A percentile compares a stretch with the other conserved stretches of the same genome.
phyloP scores from a whole-genome alignment of 2,888 invertebrate genomes.

The Drosophila prostipennis region DNA sequence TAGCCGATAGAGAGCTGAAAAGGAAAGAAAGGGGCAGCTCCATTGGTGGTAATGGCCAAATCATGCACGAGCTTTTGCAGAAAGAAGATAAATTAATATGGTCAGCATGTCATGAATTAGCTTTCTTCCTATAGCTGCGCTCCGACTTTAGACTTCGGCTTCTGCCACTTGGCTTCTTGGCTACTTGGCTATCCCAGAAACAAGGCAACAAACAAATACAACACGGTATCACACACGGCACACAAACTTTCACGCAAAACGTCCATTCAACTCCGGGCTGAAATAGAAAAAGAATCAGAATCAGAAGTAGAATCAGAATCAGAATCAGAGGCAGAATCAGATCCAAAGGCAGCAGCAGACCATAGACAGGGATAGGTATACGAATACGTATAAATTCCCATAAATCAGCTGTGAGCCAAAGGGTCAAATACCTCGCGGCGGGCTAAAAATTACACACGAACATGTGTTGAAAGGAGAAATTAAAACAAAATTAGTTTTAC shows the following conservation, averaged over 20 bases:
- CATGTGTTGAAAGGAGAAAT: constrained; percentile 77
- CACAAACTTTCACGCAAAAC: constrained; percentile 80
- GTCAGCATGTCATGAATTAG: constrained; percentile 80
- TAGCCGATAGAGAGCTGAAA: constrained; percentile 15
- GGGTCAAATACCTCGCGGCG: constrained; percentile 76
- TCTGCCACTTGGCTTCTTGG: constrained; percentile 12
- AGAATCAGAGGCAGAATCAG: constrained; percentile 38
- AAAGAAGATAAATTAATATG: constrained; percentile 81
- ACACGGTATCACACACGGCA: constrained; percentile 32
- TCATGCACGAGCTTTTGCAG: constrained; percentile 76
- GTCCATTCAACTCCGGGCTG: constrained; percentile 70
- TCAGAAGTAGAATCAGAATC: constrained; percentile 18
- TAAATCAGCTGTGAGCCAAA: constrained; percentile 80
- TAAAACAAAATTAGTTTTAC: constrained; percentile 77
- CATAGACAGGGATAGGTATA: constrained; percentile 50
- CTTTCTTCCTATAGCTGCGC: constrained; percentile 56
- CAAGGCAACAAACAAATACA: constrained; percentile 68
- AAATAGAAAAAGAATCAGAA: constrained; percentile 21
- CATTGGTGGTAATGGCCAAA: constrained; percentile 71
- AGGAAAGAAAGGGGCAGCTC: constrained; percentile 32
- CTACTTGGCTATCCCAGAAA: constrained; percentile 20
- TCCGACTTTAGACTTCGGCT: constrained; percentile 36
- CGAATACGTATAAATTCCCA: constrained; percentile 75
- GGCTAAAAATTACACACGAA: constrained; percentile 73
- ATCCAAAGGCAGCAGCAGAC: constrained; percentile 39